Percentiles rank a stretch among this genome's conserved stretches.
Evolutionary conservation across 1,140 invertebrate species (phyloP).

Genomic region (Tetramorium alpestre): DNA sequence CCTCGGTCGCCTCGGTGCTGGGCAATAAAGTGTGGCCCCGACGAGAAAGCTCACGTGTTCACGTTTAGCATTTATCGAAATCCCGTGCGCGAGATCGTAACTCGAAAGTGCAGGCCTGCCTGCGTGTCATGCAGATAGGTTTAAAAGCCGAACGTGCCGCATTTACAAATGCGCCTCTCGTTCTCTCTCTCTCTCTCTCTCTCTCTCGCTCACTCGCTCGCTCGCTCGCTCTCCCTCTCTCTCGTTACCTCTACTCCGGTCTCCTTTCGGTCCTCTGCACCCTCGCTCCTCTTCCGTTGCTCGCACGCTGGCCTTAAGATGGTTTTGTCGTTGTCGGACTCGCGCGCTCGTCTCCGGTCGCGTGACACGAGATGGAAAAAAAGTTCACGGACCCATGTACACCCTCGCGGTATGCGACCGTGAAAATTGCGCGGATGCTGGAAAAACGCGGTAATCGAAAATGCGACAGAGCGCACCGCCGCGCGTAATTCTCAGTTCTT

Average conservation of each 20-base stretch:
- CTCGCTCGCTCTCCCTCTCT: neutral
- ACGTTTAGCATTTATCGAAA: constrained; percentile 86
- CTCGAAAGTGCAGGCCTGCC: constrained; percentile 81
- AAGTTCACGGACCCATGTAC: constrained; percentile 6
- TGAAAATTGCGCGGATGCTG: constrained; percentile 40
- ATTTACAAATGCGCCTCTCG: constrained; percentile 82
- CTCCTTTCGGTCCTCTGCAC: neutral
- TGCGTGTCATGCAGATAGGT: constrained; percentile 85
- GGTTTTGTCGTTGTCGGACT: constrained; percentile 39
- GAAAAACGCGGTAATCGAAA: constrained; percentile 29
- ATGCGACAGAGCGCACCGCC: neutral
- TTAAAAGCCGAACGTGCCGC: constrained; percentile 85
- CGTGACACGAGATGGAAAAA: constrained; percentile 60
- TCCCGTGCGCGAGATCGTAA: constrained; percentile 82
- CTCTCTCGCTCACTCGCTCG: no score
- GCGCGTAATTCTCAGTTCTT: constrained; percentile 20
- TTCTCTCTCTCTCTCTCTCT: constrained; percentile 10
- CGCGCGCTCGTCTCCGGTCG: constrained; percentile 36
- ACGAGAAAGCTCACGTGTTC: constrained; percentile 85
- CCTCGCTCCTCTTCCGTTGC: neutral
- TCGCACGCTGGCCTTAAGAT: constrained; percentile 10
- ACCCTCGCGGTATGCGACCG: constrained; percentile 10
- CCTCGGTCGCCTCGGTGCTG: constrained; percentile 59
- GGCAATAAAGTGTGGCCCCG: constrained; percentile 81
- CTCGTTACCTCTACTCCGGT: constrained; percentile 12